Base-by-base conservation (phyloP, 2,797 vertebrate genomes). In the Choloepus didactylus region DNA sequence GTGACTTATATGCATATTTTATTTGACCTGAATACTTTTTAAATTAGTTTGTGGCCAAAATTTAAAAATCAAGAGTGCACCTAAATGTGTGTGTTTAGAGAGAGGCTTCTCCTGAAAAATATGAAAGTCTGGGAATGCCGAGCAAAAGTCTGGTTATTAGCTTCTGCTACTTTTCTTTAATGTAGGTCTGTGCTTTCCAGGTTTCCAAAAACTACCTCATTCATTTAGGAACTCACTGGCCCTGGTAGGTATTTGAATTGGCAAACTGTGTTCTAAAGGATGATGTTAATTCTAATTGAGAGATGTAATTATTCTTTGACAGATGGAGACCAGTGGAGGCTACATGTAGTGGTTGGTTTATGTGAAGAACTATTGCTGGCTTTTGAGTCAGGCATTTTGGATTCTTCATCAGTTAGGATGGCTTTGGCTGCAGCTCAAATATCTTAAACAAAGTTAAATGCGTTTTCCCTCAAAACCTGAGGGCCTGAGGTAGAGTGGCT, bases 281-380 rank as follows among this genome's bases (percentile, higher is more conserved):
- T 60, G 9, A n/a, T 23, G 23, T 72, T 72, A 77, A 94, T 72
- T 91, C 27, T 29, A 23, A 49, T 5, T n/a, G 66, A 87, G 29
- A 82, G 62, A n/a, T 91, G 4, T 41, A 69, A 93, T 60, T 91
- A 87, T 44, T 87, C 10, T 59, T 12, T 89, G 54, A 56, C 84
- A 83, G 73, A 21, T 51, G 2, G 49, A 25, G 54, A 44, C 14
- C 10, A 0, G 0, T 23, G 6, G 60, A 89, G 15, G 29, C 2
- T 77, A 79, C 35, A 15, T 41, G 2, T 72, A 44, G 5, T 35
- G 23, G 9, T 38, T 35, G 35, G 41, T 75, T 93, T 90, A 66
- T 80, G 8, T 95, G 66, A 83, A 73, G n/a, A 67, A 87, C 1
- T 44, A 5, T 31, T 75, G 21, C 23, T 75, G n/a, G 12, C 11